Evolutionary conservation across 1,140 invertebrate genomes (phyloP).

Genomic region (Cepaea nemoralis): DNA sequence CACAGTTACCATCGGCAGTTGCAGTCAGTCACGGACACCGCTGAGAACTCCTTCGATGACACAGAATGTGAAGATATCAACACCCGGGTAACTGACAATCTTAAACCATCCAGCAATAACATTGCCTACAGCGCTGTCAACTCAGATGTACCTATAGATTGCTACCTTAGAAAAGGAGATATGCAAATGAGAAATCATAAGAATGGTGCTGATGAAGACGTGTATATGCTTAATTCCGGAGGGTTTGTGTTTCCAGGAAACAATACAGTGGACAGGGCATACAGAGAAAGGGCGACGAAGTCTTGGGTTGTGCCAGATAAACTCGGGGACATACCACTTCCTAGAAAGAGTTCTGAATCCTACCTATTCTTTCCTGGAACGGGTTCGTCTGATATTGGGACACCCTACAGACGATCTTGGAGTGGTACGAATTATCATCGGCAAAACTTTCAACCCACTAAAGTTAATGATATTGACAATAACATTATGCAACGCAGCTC

Average conservation of each 20-base stretch:
- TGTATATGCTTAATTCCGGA: background rate
- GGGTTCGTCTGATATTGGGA: background rate
- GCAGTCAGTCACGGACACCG: slow-evolving; percentile 12
- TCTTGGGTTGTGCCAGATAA: background rate
- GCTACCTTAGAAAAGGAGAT: background rate
- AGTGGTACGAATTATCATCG: background rate
- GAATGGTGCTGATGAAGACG: background rate
- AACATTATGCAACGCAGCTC: background rate
- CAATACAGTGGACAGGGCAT: background rate
- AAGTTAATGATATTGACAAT: background rate
- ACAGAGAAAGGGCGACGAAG: background rate
- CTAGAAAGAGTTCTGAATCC: background rate
- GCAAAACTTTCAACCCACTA: background rate
- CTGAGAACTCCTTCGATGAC: slow-evolving; percentile 5
- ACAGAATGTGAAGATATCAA: background rate
- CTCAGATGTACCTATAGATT: background rate
- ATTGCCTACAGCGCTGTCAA: background rate
- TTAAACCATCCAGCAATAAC: background rate
- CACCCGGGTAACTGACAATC: background rate
- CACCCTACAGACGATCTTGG: background rate
- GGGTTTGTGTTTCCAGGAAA: background rate
- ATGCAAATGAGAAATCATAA: background rate
- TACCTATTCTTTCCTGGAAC: background rate
- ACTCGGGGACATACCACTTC: background rate
- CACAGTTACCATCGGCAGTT: slow-evolving; percentile 44